phyloP scores from a whole-genome alignment of 2,888 invertebrate species.

The Sphecodes monilicornis region DNA sequence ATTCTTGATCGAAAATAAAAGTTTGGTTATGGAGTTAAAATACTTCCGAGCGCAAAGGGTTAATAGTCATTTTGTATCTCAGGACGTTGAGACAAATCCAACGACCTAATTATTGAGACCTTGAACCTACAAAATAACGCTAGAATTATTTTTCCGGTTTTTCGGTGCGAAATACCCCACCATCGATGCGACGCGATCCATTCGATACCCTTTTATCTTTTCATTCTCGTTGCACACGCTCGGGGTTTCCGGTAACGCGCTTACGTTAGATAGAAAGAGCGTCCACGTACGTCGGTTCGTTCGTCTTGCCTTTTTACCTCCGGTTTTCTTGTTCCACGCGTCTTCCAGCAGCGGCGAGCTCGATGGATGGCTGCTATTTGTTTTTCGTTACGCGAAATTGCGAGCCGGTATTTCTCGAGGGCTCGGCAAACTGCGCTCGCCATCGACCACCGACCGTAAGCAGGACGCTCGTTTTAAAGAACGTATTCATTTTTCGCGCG shows the following conservation, averaged over 20 bases:
- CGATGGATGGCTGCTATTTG: conserved; percentile 76
- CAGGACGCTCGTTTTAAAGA: conserved; percentile 59
- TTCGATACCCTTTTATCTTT: conserved; percentile 26
- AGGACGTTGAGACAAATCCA: neutral
- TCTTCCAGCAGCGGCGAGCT: conserved; percentile 49
- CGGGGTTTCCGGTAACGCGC: neutral
- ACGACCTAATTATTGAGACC: neutral
- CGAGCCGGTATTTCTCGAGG: conserved; percentile 75
- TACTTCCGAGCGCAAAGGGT: no score
- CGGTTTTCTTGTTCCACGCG: conserved; percentile 32
- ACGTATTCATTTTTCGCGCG: conserved; percentile 68
- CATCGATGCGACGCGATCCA: neutral
- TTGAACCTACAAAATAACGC: neutral
- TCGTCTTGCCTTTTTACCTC: conserved; percentile 21
- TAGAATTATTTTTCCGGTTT: neutral
- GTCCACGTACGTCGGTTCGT: conserved; percentile 17
- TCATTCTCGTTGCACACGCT: conserved; percentile 15
- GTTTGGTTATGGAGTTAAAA: no score
- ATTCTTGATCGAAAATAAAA: no score
- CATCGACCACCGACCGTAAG: conserved; percentile 75
- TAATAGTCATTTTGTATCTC: neutral
- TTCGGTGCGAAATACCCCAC: neutral
- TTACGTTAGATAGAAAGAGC: neutral
- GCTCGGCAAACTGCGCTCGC: conserved; percentile 76
- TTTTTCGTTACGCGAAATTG: conserved; percentile 80